Percentiles rank a stretch among this genome's conserved stretches.
These are phyloP conservation scores for Drosophila orosa DNA, from an alignment of 1,140 invertebrate species.

Conservation along the genomic window DNA sequence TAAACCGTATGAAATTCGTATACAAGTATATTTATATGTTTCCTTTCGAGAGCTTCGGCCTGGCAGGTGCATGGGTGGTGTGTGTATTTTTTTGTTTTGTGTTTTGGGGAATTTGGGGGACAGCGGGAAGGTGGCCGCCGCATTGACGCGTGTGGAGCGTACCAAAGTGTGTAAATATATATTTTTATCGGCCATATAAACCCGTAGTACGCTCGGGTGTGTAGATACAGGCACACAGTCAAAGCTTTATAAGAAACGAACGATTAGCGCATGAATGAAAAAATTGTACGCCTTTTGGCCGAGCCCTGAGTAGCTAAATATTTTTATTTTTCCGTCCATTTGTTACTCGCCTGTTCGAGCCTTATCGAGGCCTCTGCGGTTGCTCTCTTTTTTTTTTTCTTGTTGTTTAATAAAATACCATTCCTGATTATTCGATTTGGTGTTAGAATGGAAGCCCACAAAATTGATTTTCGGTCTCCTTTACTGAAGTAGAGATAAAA, in stretches of 20 bases:
- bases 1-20: slow-evolving; percentile 47
- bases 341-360: slow-evolving; percentile 1
- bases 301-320: slow-evolving; percentile 33
- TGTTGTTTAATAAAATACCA: slow-evolving; percentile 24
- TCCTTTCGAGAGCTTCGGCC: slow-evolving; percentile 12
- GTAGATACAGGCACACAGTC: slow-evolving; percentile 26
- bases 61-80: slow-evolving; percentile 27
- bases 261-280: slow-evolving; percentile 81
- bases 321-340: slow-evolving; percentile 30
- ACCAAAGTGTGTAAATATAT: slow-evolving; percentile 51
- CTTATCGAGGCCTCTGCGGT: slow-evolving; percentile 45
- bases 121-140: slow-evolving; percentile 21
- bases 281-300: slow-evolving; percentile 61
- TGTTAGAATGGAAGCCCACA: slow-evolving; percentile 49
- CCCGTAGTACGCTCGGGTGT: slow-evolving; percentile 40
- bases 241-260: slow-evolving; percentile 44
- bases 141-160: slow-evolving; percentile 64
- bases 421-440: slow-evolving; percentile 55
- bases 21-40: slow-evolving; percentile 29
- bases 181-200: slow-evolving; percentile 48
- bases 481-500: slow-evolving; percentile 46
- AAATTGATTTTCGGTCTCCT: slow-evolving; percentile 32
- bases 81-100: slow-evolving; percentile 1
- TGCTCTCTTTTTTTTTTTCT: slow-evolving; percentile 11
- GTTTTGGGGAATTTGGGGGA: neutral